Conservation (phyloP, 2,113 vertebrate genomes). For the Pholis gunnellus region DNA sequence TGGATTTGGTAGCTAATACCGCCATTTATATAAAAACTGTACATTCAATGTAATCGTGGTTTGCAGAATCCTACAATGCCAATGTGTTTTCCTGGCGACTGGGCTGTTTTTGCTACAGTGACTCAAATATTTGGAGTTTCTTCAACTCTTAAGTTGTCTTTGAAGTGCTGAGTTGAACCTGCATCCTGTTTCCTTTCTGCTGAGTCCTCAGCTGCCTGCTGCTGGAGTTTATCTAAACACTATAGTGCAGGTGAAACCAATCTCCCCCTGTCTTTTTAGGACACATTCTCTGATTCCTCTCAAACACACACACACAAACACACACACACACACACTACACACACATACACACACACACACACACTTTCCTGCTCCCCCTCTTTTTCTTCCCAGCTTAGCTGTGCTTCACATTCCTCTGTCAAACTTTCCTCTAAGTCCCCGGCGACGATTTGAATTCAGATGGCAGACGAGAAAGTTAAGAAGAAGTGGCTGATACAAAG, state of each 20-base stretch:
- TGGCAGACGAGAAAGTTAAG: conserved; percentile 32
- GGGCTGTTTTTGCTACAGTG: not conserved
- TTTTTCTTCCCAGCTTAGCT: conserved; percentile 16
- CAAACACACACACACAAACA: not conserved
- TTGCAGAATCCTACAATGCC: no score
- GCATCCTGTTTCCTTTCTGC: conserved; percentile 66
- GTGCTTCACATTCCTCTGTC: conserved; percentile 37
- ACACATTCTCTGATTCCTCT: conserved; percentile 45
- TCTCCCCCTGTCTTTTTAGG: conserved; percentile 42
- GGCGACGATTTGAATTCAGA: conserved; percentile 50
- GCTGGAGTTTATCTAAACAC: conserved; percentile 68
- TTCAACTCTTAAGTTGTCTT: conserved; percentile 45
- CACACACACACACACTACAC: conserved; percentile 9
- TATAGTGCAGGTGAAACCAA: conserved; percentile 68
- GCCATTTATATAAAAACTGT: no score
- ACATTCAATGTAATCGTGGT: no score
- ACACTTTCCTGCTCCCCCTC: not conserved
- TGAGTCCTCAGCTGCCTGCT: conserved; percentile 59
- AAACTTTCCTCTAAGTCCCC: conserved; percentile 34
- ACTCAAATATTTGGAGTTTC: conserved; percentile 46
- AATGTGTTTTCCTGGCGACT: no score
- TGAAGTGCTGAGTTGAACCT: conserved; percentile 60
- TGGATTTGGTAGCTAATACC: no score
- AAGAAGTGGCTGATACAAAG: conserved; percentile 30
- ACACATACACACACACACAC: not conserved